These are phyloP conservation scores for Nyctibius grandis DNA, from an alignment of 2,797 vertebrate species.

Conservation along the genomic window DNA sequence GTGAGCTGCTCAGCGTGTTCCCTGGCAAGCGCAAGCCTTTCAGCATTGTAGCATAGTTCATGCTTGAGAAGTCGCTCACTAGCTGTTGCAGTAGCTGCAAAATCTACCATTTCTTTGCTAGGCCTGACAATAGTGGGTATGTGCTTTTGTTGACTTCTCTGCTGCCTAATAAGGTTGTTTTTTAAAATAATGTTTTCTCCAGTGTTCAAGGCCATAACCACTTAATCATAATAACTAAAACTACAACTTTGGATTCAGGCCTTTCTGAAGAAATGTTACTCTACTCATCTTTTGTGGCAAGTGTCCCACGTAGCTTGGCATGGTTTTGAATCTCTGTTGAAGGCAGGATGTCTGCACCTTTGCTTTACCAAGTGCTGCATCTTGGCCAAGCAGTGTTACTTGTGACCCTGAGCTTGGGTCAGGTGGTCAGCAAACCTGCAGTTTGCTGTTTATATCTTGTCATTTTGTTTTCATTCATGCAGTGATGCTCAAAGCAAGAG, in stretches of 20 bases:
- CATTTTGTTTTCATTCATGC: neutral
- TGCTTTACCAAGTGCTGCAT: neutral
- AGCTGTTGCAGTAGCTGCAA: neutral
- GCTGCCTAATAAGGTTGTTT: neutral
- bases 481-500: neutral
- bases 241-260: neutral
- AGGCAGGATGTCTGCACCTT: neutral
- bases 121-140: neutral
- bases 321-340: neutral
- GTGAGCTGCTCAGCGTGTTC: neutral
- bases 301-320: neutral
- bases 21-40: constrained; percentile 6
- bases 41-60: neutral
- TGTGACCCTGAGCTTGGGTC: neutral
- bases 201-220: neutral
- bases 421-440: neutral
- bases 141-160: neutral
- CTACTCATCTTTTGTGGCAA: neutral
- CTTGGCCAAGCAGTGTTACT: neutral
- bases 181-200: neutral
- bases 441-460: neutral
- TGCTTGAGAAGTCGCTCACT: constrained; percentile 6
- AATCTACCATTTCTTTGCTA: neutral
- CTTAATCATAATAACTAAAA: neutral
- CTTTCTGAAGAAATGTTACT: neutral